Evolutionary conservation across 2,113 vertebrate species (phyloP).

Genomic region (Boulengeromyrus knoepffleri): DNA sequence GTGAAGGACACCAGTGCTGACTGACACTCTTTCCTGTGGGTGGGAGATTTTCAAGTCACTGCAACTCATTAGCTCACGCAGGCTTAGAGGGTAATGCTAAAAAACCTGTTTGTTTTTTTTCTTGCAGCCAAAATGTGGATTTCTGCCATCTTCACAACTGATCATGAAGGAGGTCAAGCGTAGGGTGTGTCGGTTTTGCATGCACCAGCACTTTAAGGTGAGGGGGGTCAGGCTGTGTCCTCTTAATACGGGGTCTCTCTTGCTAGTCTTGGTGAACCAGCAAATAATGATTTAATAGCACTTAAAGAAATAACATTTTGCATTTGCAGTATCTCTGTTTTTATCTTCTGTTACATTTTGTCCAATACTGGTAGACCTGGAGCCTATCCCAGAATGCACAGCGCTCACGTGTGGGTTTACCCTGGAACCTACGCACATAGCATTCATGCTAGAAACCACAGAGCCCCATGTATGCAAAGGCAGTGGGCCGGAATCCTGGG

Average conservation of each 20-base stretch:
- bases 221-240: background rate
- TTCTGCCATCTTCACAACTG: slow-evolving; percentile 82
- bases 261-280: background rate
- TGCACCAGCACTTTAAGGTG: slow-evolving; percentile 90
- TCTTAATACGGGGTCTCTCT: background rate
- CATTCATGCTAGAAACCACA: background rate
- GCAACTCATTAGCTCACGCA: background rate
- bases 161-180: slow-evolving; percentile 86
- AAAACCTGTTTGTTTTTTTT: background rate
- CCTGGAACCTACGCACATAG: background rate
- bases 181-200: slow-evolving; percentile 92
- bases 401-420: background rate
- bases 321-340: background rate
- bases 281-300: background rate
- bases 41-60: background rate
- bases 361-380: background rate
- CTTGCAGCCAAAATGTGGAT: slow-evolving; percentile 92
- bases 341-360: background rate
- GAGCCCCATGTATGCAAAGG: background rate
- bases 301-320: background rate
- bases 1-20: background rate
- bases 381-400: background rate
- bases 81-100: background rate
- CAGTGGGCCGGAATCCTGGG: background rate
- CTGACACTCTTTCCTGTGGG: background rate